Evolutionary conservation across 92 coral and sea anemone genomes (phyloP).

Genomic region (Metridium senile): DNA sequence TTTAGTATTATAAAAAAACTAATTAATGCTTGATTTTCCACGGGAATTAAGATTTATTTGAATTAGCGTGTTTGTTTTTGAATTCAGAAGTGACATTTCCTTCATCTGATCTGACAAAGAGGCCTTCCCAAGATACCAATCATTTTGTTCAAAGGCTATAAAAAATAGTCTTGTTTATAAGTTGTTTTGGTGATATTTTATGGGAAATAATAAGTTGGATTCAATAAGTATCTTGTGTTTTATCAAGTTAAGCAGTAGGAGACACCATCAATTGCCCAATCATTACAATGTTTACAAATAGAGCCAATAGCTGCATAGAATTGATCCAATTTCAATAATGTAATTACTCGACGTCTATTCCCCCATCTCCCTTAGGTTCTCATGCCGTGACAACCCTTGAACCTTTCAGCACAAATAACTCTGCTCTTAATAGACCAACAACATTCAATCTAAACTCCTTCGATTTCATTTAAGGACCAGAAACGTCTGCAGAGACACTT

Average conservation of each 20-base stretch:
- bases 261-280: neutral
- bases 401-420: neutral
- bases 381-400: neutral
- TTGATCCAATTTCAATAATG: conserved; percentile 11
- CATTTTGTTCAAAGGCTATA: neutral
- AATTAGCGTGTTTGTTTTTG: conserved; percentile 13
- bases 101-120: neutral
- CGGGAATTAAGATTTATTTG: conserved; percentile 7
- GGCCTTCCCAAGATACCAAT: conserved; percentile 1
- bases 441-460: neutral
- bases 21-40: conserved; percentile 5
- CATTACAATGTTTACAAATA: neutral
- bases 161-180: neutral
- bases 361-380: neutral
- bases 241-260: neutral
- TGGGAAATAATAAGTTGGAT: neutral
- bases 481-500: conserved; percentile 4
- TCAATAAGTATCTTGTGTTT: neutral
- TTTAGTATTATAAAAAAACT: conserved; percentile 10
- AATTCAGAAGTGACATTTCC: neutral
- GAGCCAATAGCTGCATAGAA: neutral
- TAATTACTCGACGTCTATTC: neutral
- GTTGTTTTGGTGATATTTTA: neutral
- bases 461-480: neutral
- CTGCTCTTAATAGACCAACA: neutral